Conservation (phyloP, 2,113 vertebrate species). For the Engraulis encrasicolus region DNA sequence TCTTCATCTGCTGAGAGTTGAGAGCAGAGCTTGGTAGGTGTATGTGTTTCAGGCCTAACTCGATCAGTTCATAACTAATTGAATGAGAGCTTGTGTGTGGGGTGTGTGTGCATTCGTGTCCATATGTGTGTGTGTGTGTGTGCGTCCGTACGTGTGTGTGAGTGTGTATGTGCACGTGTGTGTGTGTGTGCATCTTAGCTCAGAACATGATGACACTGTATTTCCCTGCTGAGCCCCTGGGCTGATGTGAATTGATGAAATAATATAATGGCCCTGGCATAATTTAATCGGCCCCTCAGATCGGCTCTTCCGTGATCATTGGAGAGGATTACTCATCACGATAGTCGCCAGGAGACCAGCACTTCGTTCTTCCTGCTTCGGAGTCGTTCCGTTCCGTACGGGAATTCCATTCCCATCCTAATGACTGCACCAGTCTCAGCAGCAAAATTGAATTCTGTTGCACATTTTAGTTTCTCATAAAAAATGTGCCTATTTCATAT, state of each 20-base stretch:
- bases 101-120: constrained; percentile 19
- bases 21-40: constrained; percentile 31
- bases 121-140: not conserved
- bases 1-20: not conserved
- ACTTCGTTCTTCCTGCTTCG: constrained; percentile 41
- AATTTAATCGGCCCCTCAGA: constrained; percentile 74
- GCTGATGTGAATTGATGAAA: constrained; percentile 69
- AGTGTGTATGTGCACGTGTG: constrained; percentile 22
- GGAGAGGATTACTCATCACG: constrained; percentile 72
- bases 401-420: constrained; percentile 74
- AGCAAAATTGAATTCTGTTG: constrained; percentile 68
- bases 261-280: constrained; percentile 73
- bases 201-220: constrained; percentile 6
- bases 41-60: constrained; percentile 62
- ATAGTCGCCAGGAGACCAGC: constrained; percentile 58
- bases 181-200: constrained; percentile 21
- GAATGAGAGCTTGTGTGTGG: constrained; percentile 9
- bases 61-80: constrained; percentile 36
- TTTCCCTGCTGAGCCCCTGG: constrained; percentile 48
- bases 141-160: not conserved
- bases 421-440: constrained; percentile 63
- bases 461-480: constrained; percentile 63
- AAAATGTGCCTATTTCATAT: constrained; percentile 43
- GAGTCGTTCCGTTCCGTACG: constrained; percentile 61
- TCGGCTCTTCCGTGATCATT: constrained; percentile 68